Evolutionary conservation across 2,888 invertebrate genomes (phyloP), one percentile per base, ranked within the genome.

Genomic region (Drosophila formosana): DNA sequence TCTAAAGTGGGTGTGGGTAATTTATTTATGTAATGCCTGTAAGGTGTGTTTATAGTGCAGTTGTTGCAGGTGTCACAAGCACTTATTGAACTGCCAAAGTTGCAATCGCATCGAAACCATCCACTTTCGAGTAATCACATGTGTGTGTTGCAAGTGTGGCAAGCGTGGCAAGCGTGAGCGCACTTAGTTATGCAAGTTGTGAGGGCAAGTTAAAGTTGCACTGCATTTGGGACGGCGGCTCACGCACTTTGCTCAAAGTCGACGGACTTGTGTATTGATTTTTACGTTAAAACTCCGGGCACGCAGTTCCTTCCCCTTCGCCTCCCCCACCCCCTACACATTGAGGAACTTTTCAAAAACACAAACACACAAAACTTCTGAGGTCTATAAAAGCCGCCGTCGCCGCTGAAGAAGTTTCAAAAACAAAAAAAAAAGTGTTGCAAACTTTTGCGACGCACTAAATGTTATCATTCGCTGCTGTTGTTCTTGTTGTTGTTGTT

Each of bases 371-470:
- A 80, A 80, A 83, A 85, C 80, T 85, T 83, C 65, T 68, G 80
- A 85, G 80, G 86, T 83, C 82, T 80, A 80, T 73, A 70, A 82
- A 82, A 75, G 78, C 75, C 65, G 70, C 52, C 72, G 68, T 32
- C 71, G 70, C 51, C 61, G 69, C 61, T 70, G 41, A 79, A 80
- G 78, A 83, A 83, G 70, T 79, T 73, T 61, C 62, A 64, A 68
- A 68, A 75, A 68, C 46, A 30, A 63, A 61, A 41, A 53, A 64
- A 43, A 61, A 72, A 72, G 58, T 74, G 72, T 75, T 70, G 62
- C 18, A 78, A 84, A 84, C 83, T 84, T 84, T 84, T 83, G 80
- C 84, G 87, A 84, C 87, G 87, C 75, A 86, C 84, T 84, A 84
- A 84, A 86, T 83, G 81, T 81, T 83, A 79, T 83, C 77, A 79